phyloP scores from a whole-genome alignment of 2,113 vertebrate genomes.

The Caranx melampygus region DNA sequence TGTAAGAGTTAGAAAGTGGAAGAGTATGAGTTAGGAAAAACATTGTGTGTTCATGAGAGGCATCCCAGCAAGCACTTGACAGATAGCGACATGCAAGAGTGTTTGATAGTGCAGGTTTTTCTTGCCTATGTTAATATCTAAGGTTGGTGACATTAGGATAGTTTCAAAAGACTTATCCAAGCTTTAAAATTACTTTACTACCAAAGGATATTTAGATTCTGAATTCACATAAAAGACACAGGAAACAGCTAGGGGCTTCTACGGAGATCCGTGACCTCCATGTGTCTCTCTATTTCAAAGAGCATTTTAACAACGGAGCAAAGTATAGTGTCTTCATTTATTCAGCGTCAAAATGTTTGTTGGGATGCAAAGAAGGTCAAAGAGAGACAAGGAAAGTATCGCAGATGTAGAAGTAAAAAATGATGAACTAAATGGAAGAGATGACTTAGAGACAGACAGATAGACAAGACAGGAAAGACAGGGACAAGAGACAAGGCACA shows the following conservation, averaged over 20 bases:
- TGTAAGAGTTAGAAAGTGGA: slow-evolving; percentile 54
- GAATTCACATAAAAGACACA: not conserved
- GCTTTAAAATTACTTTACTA: slow-evolving; percentile 3
- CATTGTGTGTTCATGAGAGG: slow-evolving; percentile 57
- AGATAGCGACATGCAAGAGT: slow-evolving; percentile 20
- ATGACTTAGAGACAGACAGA: slow-evolving; percentile 80
- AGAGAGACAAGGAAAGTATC: slow-evolving; percentile 57
- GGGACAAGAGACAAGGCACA: slow-evolving; percentile 72
- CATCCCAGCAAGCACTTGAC: slow-evolving; percentile 79
- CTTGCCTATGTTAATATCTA: not conserved
- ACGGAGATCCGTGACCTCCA: not conserved
- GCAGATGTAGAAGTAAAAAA: slow-evolving; percentile 59
- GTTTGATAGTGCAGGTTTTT: not conserved
- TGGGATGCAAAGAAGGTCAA: slow-evolving; percentile 81
- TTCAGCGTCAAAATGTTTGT: slow-evolving; percentile 67
- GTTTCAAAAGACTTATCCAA: not conserved
- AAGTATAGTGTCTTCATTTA: slow-evolving; percentile 8
- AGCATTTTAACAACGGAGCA: not conserved
- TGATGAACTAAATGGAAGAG: slow-evolving; percentile 76
- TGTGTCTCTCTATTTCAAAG: not conserved
- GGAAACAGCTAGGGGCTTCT: not conserved
- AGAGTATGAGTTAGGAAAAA: slow-evolving; percentile 63
- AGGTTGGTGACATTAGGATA: not conserved
- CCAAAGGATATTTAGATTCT: not conserved
- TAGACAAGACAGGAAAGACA: slow-evolving; percentile 73